These are phyloP conservation scores for Okamejei kenojei DNA, from an alignment of 2,797 vertebrate species.

Conservation along the genomic window DNA sequence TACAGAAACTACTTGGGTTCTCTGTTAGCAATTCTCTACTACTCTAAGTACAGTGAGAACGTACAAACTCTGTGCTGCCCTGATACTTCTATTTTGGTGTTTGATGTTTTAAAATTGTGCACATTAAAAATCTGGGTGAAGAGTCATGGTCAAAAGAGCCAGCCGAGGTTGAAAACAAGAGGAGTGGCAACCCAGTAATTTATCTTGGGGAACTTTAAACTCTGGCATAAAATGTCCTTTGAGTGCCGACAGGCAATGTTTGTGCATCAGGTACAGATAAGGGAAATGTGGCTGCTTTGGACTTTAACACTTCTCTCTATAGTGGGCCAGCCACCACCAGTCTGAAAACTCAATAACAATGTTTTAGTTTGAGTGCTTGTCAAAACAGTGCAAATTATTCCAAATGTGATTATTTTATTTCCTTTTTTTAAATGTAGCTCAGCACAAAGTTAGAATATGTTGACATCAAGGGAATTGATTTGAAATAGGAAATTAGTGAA, in stretches of 20 bases:
- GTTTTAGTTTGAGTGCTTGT: not conserved
- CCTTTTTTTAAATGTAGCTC: not conserved
- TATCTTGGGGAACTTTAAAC: not conserved
- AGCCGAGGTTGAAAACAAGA: not conserved
- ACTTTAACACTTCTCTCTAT: not conserved
- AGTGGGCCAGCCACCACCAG: not conserved
- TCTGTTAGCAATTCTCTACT: not conserved
- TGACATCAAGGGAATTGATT: not conserved
- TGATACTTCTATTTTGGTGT: not conserved
- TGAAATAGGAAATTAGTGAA: not conserved
- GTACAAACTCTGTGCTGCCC: too few species aligned
- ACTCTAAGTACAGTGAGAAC: not conserved
- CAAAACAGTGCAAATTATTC: not conserved
- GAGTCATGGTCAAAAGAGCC: not conserved
- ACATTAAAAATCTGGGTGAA: not conserved
- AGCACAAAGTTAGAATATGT: not conserved
- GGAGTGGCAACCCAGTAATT: not conserved
- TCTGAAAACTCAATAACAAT: not conserved
- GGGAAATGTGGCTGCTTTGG: slow-evolving; percentile 5
- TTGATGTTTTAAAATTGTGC: not conserved
- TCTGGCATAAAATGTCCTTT: slow-evolving; percentile 15
- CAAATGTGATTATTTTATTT: not conserved
- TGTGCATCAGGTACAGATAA: not conserved
- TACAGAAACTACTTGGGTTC: not conserved
- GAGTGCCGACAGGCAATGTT: not conserved